Conservation (phyloP, 2,113 vertebrate genomes). For the Fulmarus glacialis region DNA sequence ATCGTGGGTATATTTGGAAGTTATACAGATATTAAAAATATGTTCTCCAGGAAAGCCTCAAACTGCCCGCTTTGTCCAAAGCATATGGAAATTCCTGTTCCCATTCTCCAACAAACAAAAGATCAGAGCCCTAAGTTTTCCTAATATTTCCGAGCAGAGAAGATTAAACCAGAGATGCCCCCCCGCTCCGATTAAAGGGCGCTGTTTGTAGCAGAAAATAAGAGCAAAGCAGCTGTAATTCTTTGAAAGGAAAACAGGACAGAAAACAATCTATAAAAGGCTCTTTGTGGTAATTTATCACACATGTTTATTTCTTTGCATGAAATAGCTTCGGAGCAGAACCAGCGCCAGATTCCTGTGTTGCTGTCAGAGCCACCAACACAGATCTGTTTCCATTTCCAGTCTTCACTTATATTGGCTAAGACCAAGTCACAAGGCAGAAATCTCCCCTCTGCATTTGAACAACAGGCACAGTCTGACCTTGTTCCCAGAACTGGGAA, state of each 20-base stretch:
- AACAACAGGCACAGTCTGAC: conserved; percentile 55
- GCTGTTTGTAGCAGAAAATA: conserved; percentile 9
- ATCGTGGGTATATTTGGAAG: neutral
- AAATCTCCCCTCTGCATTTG: conserved; percentile 41
- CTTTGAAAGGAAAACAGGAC: conserved; percentile 61
- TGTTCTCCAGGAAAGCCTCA: neutral
- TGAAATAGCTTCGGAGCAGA: conserved; percentile 15
- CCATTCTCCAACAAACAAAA: neutral
- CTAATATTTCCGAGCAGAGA: neutral
- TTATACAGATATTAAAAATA: neutral
- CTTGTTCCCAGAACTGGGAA: conserved; percentile 49
- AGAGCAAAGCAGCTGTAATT: conserved; percentile 52
- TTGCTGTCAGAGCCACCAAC: conserved; percentile 62
- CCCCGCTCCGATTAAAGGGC: neutral
- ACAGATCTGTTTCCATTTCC: conserved; percentile 64
- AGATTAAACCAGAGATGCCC: neutral
- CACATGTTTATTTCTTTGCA: conserved; percentile 63
- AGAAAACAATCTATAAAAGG: conserved; percentile 67
- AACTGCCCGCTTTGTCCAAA: neutral
- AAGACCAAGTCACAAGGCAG: conserved; percentile 40
- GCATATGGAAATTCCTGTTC: neutral
- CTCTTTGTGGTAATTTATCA: conserved; percentile 68
- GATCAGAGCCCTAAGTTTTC: neutral
- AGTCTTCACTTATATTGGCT: conserved; percentile 32
- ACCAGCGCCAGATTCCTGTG: conserved; percentile 45